Percentiles rank a stretch among this genome's conserved stretches.
Evolutionary conservation across 2,888 invertebrate genomes (phyloP).

Genomic region (Drosophila mayaguana): DNA sequence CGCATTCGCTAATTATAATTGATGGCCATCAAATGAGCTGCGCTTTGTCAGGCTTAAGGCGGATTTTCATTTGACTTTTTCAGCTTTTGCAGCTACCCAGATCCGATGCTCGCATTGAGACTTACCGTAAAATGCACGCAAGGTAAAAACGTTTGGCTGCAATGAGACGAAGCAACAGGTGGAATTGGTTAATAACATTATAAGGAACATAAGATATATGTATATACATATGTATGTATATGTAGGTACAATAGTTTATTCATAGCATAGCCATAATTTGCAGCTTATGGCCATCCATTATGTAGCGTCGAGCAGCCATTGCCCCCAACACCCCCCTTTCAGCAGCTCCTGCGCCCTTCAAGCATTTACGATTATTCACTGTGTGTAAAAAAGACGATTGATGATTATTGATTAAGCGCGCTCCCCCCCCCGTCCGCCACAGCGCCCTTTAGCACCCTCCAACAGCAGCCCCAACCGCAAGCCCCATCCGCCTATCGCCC

Average conservation of each 20-base stretch:
- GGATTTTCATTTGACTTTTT: not conserved
- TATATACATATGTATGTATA: not conserved
- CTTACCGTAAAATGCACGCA: conserved; percentile 68
- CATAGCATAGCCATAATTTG: conserved; percentile 70
- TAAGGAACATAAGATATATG: conserved; percentile 1
- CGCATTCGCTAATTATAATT: not conserved
- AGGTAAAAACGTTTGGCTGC: conserved; percentile 43
- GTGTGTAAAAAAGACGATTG: conserved; percentile 75
- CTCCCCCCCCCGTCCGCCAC: not conserved
- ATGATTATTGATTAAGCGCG: conserved; percentile 71
- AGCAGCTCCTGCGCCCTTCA: not conserved
- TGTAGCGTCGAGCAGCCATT: conserved; percentile 4
- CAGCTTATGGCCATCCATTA: conserved; percentile 72
- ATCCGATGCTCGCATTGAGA: conserved; percentile 44
- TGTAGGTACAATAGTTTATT: not conserved
- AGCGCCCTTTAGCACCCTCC: not conserved
- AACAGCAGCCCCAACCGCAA: not conserved
- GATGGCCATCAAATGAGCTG: conserved; percentile 17
- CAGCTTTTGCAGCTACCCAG: not conserved
- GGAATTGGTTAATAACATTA: conserved; percentile 43
- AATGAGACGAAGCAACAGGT: conserved; percentile 44
- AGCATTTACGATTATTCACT: conserved; percentile 60
- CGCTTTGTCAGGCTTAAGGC: conserved; percentile 14
- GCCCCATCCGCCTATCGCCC: not conserved
- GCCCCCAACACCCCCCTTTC: not conserved